These are phyloP conservation scores for Lucifuga dentata DNA, from an alignment of 2,113 vertebrate genomes.

Conservation along the genomic window DNA sequence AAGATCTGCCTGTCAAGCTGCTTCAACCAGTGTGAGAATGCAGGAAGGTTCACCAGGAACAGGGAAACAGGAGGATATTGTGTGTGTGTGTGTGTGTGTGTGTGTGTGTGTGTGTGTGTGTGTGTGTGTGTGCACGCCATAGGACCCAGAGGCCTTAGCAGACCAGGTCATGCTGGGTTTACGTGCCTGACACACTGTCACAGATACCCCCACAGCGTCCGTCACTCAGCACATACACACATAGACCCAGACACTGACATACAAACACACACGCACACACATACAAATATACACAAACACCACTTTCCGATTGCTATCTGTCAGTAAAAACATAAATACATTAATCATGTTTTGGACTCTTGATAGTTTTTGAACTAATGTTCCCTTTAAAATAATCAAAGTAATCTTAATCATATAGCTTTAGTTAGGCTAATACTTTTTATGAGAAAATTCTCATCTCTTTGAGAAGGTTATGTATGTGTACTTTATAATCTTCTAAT, in stretches of 20 bases:
- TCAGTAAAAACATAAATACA: slow-evolving; percentile 26
- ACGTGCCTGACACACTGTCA: slow-evolving; percentile 83
- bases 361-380: neutral
- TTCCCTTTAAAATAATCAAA: slow-evolving; percentile 9
- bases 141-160: slow-evolving; percentile 72
- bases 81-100: slow-evolving; percentile 14
- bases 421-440: slow-evolving; percentile 13
- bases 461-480: neutral
- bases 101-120: slow-evolving; percentile 16
- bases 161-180: slow-evolving; percentile 77
- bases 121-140: slow-evolving; percentile 8
- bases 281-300: slow-evolving; percentile 17
- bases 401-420: neutral
- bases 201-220: slow-evolving; percentile 85
- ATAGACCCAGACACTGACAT: slow-evolving; percentile 53
- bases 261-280: slow-evolving; percentile 55
- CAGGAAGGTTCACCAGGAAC: slow-evolving; percentile 68
- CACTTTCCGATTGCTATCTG: slow-evolving; percentile 31
- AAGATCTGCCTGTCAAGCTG: slow-evolving; percentile 20
- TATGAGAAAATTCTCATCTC: slow-evolving; percentile 8
- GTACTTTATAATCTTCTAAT: slow-evolving; percentile 12
- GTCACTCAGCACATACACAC: slow-evolving; percentile 67
- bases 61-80: slow-evolving; percentile 64
- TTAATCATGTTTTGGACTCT: slow-evolving; percentile 30
- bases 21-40: slow-evolving; percentile 65